Evolutionary conservation across 2,888 invertebrate species (phyloP).

Genomic region (Leucophora obtusa): DNA sequence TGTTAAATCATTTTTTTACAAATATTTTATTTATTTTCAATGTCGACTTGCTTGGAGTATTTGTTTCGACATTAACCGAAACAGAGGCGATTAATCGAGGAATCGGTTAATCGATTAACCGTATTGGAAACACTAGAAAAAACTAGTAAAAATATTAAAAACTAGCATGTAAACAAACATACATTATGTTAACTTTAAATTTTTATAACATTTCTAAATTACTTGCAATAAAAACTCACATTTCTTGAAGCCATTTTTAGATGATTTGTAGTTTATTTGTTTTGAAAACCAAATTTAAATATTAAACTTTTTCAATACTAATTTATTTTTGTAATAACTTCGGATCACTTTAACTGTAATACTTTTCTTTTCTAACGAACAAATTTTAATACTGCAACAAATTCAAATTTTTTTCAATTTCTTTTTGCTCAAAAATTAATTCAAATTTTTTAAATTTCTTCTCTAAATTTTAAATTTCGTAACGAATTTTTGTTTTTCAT

Average conservation of each 20-base stretch:
- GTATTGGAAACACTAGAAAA: too few species aligned
- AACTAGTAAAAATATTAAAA: too few species aligned
- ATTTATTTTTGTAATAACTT: conserved; percentile 22
- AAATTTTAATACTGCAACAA: conserved; percentile 23
- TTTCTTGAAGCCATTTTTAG: conserved; percentile 72
- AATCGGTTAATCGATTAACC: too few species aligned
- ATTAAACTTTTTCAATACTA: neutral
- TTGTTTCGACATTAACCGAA: too few species aligned
- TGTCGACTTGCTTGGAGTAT: too few species aligned
- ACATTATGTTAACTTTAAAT: too few species aligned
- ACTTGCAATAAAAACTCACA: conserved; percentile 68
- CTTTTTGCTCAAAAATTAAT: conserved; percentile 17
- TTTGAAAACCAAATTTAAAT: neutral
- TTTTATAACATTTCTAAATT: neutral
- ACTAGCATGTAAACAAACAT: too few species aligned
- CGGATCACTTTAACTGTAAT: conserved; percentile 37
- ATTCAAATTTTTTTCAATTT: neutral
- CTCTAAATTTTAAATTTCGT: conserved; percentile 22
- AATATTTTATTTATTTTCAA: too few species aligned
- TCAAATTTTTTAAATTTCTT: conserved; percentile 17
- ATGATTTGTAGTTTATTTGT: conserved; percentile 13
- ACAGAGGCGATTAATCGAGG: too few species aligned
- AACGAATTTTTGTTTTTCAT: conserved; percentile 14
- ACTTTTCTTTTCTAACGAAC: conserved; percentile 29
- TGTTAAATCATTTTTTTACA: too few species aligned